Percentiles rank a stretch among this genome's conserved stretches.
Evolutionary conservation across 2,113 vertebrate genomes (phyloP).

Genomic region (Callospermophilus lateralis): DNA sequence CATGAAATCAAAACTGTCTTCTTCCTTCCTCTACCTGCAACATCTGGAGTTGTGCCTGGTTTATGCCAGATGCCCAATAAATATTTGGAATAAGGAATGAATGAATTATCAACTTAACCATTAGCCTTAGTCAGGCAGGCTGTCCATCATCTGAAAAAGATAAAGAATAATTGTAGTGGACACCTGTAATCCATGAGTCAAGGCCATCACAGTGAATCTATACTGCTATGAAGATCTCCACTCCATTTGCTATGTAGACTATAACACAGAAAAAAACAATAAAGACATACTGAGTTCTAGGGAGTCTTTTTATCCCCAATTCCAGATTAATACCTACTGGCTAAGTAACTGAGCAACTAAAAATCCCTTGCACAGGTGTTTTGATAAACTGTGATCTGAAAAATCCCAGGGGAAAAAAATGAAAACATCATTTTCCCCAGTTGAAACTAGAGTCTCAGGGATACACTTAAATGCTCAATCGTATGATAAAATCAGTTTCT

Average conservation of each 20-base stretch:
- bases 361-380: slow-evolving; percentile 16
- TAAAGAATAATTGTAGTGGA: slow-evolving; percentile 17
- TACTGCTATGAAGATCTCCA: slow-evolving; percentile 38
- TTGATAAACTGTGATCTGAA: background rate
- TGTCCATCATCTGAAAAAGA: background rate
- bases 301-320: background rate
- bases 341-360: background rate
- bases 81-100: slow-evolving; percentile 48
- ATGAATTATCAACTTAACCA: slow-evolving; percentile 37
- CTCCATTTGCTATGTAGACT: background rate
- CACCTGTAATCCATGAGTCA: too few species aligned
- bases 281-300: background rate
- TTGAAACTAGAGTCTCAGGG: background rate
- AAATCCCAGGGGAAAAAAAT: background rate
- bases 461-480: slow-evolving; percentile 16
- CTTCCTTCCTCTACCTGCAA: background rate
- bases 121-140: slow-evolving; percentile 35
- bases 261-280: slow-evolving; percentile 29
- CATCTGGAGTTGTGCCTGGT: background rate
- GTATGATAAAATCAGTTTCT: background rate
- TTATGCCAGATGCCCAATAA: slow-evolving; percentile 47
- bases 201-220: slow-evolving; percentile 31
- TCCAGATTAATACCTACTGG: slow-evolving; percentile 18
- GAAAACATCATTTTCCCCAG: slow-evolving; percentile 17
- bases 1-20: background rate